A percentile compares a stretch with the other conserved stretches of the same genome.
Conservation (phyloP, 2,113 vertebrate genomes). For the Dipodomys merriami region DNA sequence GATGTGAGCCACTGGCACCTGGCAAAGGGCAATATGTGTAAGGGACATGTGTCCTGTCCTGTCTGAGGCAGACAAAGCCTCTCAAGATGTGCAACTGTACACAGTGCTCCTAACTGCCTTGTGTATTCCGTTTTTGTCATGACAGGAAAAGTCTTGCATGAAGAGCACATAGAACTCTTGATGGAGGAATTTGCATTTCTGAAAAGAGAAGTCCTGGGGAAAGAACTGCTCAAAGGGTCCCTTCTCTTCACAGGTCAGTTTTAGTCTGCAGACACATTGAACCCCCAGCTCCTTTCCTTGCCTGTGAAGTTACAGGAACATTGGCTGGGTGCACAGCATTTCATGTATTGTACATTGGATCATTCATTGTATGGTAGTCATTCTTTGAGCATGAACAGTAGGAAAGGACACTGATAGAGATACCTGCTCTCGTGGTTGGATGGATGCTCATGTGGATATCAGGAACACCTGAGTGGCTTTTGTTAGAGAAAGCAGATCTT, state of each 20-base stretch:
- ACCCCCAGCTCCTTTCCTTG: neutral
- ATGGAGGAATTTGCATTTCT: constrained; percentile 92
- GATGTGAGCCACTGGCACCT: too few relatives aligned
- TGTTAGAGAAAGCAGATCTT: neutral
- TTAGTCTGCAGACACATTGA: too few relatives aligned
- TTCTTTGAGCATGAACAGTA: neutral
- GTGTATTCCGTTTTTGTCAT: constrained; percentile 30
- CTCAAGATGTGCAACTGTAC: too few relatives aligned
- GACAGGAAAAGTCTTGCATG: constrained; percentile 92
- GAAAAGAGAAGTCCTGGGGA: constrained; percentile 91
- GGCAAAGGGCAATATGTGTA: too few relatives aligned
- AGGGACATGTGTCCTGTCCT: too few relatives aligned
- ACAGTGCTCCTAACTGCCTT: neutral
- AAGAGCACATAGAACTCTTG: constrained; percentile 95
- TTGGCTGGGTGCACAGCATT: neutral
- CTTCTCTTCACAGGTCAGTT: constrained; percentile 95
- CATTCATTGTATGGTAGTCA: neutral
- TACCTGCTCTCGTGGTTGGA: neutral
- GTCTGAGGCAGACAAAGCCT: too few relatives aligned
- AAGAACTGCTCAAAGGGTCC: constrained; percentile 90
- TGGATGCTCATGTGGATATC: neutral
- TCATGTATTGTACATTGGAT: neutral
- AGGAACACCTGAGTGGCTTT: neutral
- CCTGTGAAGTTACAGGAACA: neutral
- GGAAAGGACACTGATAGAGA: neutral